Base-by-base conservation (phyloP, 2,888 invertebrate species). In the Watsonalla binaria region DNA sequence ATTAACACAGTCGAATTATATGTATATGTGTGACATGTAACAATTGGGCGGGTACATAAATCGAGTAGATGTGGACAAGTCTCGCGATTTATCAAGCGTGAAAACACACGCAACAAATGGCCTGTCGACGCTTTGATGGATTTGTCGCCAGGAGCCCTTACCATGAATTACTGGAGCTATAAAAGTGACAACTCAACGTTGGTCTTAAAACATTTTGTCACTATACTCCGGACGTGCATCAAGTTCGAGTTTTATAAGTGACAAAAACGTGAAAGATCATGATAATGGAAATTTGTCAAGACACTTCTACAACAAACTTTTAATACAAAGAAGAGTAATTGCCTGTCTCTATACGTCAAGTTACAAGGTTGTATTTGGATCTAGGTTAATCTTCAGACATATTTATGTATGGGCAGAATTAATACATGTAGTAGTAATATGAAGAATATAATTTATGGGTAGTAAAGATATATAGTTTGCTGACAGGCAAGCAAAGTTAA, bases 101-200 rank as follows among this genome's bases (percentile, higher is more conserved):
- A 84, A 86, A 86, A 85, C 86, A 82, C 81, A 82, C 81, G 82
- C 87, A 86, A 89, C 88, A 83, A 89, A 89, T 87, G 86, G 82
- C 82, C 87, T 84, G 90, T 89, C 89, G 84, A 83, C 86, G 69
- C 73, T 74, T 82, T 88, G 90, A 90, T 87, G 86, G 86, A 90
- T 90, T 78, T 81, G 90, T 87, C 89, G 88, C 89, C 89, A 80
- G 70, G 70, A 73, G 78, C 82, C 84, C 83, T 81, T 81, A 84
- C 86, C 77, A 83, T 78, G 79, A 77, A 74, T 74, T 70, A 76
- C 74, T 70, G 70, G 60, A 67, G 80, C 75, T 72, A 76, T 77
- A 76, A 78, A 78, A 73, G 71, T 74, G 76, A 78, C 74, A 77
- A 70, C 70, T 64, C 57, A 63, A 67, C 66, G 68, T 67, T 63